A percentile compares a stretch with the other conserved stretches of the same genome.
These are phyloP conservation scores for Steromphala cineraria DNA, from an alignment of 2,888 invertebrate genomes.

Conservation along the genomic window DNA sequence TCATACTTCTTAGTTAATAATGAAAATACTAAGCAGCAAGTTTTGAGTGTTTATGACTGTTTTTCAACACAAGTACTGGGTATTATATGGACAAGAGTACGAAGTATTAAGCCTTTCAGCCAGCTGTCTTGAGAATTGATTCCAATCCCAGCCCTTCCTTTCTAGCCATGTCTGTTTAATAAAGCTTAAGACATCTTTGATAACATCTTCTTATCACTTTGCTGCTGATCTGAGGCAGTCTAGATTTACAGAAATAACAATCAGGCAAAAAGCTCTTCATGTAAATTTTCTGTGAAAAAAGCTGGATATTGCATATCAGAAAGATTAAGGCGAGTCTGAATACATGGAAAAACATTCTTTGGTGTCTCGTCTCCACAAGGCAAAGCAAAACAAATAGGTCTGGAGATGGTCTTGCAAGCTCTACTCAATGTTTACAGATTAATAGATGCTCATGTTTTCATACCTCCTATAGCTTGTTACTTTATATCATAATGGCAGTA, in stretches of 20 bases:
- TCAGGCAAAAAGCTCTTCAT: not conserved
- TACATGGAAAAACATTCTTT: not conserved
- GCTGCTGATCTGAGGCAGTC: not conserved
- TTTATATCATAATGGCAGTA: no score
- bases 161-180: not conserved
- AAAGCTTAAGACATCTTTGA: not conserved
- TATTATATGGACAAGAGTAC: not conserved
- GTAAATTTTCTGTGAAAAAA: not conserved
- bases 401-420: not conserved
- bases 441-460: not conserved
- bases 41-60: not conserved
- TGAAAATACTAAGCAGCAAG: not conserved
- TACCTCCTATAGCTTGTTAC: not conserved
- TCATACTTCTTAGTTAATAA: no score
- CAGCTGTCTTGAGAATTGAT: not conserved
- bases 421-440: not conserved
- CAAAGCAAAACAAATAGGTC: conserved; percentile 2
- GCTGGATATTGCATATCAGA: not conserved
- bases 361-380: not conserved
- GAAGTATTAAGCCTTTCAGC: not conserved
- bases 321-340: not conserved
- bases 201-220: not conserved
- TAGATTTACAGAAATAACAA: conserved; percentile 2
- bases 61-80: not conserved
- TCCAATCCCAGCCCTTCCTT: not conserved